Evolutionary conservation across 2,113 vertebrate species (phyloP), one percentile per base, ranked within the genome.

Genomic region (Grammomys surdaster): DNA sequence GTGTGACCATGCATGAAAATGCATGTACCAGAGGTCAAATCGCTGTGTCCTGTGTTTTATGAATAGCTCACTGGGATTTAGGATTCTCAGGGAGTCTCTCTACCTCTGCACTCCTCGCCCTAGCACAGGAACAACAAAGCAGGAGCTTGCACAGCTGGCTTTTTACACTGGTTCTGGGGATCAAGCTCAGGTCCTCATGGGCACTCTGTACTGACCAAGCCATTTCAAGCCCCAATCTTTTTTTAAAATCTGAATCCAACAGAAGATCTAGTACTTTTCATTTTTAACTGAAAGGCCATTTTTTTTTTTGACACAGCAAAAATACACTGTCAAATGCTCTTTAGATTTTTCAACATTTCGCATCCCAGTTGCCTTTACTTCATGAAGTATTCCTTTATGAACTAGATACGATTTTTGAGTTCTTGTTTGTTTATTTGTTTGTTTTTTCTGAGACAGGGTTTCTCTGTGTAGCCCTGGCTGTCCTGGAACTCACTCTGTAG

Each of bases 321-420:
- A 85, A 69, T n/a, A 19, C 54, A 89, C 58, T 31, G 20, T 81
- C 88, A 89, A 51, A 60, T 60, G 40, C 28, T 92, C 31, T 48
- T 93, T 36, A 51, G 88, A 46, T 28, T 91, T 91, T 81, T 72
- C 60, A 72, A 56, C 51, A 51, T 70, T 72, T 87, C 78, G 3
- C 46, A 31, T 20, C 26, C 17, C 17, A 48, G 28, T 65, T 60
- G 43, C 85, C 69, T 56, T 54, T 76, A 36, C 48, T 95, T 96
- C 54, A 58, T 48, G 89, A 93, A 75, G 26, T 33, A n/a, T 65
- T 92, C 40, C 58, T 94, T 94, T 77, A 28, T 54, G 95, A 95
- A 87, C 48, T 3, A 58, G 51, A 16, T 73, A 46, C 0, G 12
- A 31, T 33, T 67, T 67, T 92, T 60, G 60, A 88, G 22, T 82